Conservation (phyloP, 2,113 vertebrate species). For the Cyrtonyx montezumae region DNA sequence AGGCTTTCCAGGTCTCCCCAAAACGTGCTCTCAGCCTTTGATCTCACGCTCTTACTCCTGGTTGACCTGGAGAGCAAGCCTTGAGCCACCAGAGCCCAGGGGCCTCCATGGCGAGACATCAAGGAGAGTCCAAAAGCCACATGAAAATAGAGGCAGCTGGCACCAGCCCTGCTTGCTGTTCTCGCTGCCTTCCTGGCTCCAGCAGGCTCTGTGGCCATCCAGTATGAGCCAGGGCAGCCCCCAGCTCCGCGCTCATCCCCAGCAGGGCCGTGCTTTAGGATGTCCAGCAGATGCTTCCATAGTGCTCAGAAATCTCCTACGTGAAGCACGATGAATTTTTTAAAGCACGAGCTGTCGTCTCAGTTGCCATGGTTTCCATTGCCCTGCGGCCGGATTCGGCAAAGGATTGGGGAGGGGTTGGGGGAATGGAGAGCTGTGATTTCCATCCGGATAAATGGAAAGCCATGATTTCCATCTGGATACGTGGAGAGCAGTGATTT, state of each 20-base stretch:
- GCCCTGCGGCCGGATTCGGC: conserved; percentile 49
- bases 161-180: neutral
- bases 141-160: neutral
- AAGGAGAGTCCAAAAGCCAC: neutral
- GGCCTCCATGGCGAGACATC: neutral
- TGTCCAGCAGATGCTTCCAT: neutral
- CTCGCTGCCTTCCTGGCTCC: neutral
- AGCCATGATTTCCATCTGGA: too few relatives aligned
- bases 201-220: neutral
- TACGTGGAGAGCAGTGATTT: too few relatives aligned
- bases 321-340: conserved; percentile 51
- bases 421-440: too few relatives aligned
- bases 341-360: conserved; percentile 59
- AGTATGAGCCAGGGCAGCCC: fast-evolving
- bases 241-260: neutral
- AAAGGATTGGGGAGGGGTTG: neutral
- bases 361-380: conserved; percentile 74
- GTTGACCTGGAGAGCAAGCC: neutral
- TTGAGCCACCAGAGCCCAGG: neutral
- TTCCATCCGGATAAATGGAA: too few relatives aligned
- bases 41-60: neutral
- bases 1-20: neutral
- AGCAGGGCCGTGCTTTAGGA: fast-evolving
- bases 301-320: conserved; percentile 21
- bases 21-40: neutral